Conservation (phyloP, 2,888 invertebrate genomes). For the Lordiphosa andalusiaca region DNA sequence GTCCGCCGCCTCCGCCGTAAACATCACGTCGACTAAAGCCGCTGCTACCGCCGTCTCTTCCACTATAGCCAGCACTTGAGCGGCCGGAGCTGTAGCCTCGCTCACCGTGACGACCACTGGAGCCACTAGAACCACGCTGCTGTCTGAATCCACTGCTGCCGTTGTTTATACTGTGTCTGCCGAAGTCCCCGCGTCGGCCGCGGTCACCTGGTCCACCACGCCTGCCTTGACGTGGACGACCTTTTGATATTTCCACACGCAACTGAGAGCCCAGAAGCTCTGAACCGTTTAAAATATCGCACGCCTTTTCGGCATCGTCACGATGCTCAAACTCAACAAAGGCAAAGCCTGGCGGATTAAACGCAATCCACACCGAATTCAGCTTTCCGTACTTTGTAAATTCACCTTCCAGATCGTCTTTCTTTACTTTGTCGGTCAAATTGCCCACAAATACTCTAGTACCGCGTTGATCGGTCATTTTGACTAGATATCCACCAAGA, state of each 20-base stretch:
- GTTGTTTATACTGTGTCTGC: conserved; percentile 81
- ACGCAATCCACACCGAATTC: conserved; percentile 94
- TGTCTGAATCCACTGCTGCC: conserved; percentile 80
- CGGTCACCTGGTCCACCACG: conserved; percentile 81
- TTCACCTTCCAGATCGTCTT: conserved; percentile 94
- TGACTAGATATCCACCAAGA: conserved; percentile 34
- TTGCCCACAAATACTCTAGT: conserved; percentile 95
- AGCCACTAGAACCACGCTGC: conserved; percentile 81
- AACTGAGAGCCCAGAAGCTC: conserved; percentile 93
- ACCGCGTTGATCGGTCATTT: conserved; percentile 81
- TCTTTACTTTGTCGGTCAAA: conserved; percentile 92
- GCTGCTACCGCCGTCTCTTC: conserved; percentile 77
- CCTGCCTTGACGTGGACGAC: conserved; percentile 87
- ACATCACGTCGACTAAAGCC: conserved; percentile 74
- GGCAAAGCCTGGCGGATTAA: conserved; percentile 96
- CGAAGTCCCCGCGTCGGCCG: conserved; percentile 81
- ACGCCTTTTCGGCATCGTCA: conserved; percentile 94
- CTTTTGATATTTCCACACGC: conserved; percentile 92
- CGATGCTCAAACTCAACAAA: conserved; percentile 95
- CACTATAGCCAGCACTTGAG: conserved; percentile 54
- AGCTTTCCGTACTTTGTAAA: conserved; percentile 95
- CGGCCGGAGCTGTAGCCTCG: conserved; percentile 79
- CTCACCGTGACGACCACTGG: conserved; percentile 63
- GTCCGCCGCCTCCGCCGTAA: conserved; percentile 68
- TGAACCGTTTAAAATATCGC: conserved; percentile 90